Evolutionary conservation across 1,140 invertebrate genomes (phyloP), one percentile per base, ranked within the genome.

Genomic region (Episyrphus balteatus): DNA sequence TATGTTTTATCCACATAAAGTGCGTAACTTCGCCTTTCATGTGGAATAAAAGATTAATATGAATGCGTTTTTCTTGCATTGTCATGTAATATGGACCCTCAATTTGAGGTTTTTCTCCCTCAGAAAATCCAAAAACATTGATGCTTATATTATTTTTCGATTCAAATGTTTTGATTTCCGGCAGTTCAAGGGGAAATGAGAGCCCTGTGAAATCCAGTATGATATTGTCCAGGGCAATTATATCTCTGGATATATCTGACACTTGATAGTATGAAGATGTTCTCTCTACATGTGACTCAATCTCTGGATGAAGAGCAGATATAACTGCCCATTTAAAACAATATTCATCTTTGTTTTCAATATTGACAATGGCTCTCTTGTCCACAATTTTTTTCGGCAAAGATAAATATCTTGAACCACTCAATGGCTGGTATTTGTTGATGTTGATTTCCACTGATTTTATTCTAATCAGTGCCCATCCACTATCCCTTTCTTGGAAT

Each of bases 301-400:
- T 26, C 37, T n/a, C 32, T 32, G 17, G 55, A 51, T 46, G 42
- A 17, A 61, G 32, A 34, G 55, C 52, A n/a, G 47, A 52, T 31
- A 50, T 50, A 14, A 58, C 32, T 17, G 50, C 55, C 57, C 57
- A 59, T 30, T 45, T 47, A 51, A 66, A 65, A 41, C 61, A 63
- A 12, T 50, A 49, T 15, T 57, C 34, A 51, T 60, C 53, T 19
- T 47, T 46, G 41, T 58, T 61, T 44, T 56, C 41, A 2, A 67
- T 51, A 52, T 64, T 69, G 1, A 67, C 30, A 40, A 51, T 54
- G 0, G 61, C 57, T n/a, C 21, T 56, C 39, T 51, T 63, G 62
- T 8, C 44, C 50, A 49, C 42, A n/a, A 67, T 59, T 42, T 32
- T 33, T 37, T 41, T 18, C 12, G 57, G 62, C 42, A 62, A 31